Evolutionary conservation across 2,888 invertebrate species (phyloP), one percentile per base, ranked within the genome.

Genomic region (Diarsia dahlii): DNA sequence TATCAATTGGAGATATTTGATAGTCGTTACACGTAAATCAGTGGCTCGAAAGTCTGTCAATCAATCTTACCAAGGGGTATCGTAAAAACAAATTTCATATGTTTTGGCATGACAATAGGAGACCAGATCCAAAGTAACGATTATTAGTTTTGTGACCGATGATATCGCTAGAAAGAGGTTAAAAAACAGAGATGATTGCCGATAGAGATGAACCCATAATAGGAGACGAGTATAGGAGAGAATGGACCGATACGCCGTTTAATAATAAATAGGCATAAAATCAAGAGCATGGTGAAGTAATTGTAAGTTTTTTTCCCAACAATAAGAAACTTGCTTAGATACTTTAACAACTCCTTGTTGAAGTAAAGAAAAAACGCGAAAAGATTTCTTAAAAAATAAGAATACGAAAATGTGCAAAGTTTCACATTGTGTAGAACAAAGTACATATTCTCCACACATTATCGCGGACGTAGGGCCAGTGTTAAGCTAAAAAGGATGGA

Each of bases 401-500:
- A 1, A 46, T 45, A 13, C 4, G 20, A 45, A 64, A 73, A 64
- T 23, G 39, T 45, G 48, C 62, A 62, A 82, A 62, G n/a, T 75
- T 66, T 62, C 39, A 50, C 34, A 46, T 45, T 13, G n/a, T 62
- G 54, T 50, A 48, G 54, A 78, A 71, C 60, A 46, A 56, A 66
- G 62, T 23, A 67, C 58, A 67, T 46, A 60, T 79, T 64, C 54
- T 58, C 34, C 48, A 64, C 67, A 46, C 46, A 60, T 28, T 56
- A 73, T 46, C 68, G 18, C 54, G 45, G 68, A 62, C 71, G 66
- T 71, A 45, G 28, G 63, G 65, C 58, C 46, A 60, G 64, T 52
- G 65, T 62, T 75, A 76, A 79, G 76, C 63, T 82, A 80, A 79
- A 81, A 84, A 87, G 73, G 77, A 80, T 79, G 71, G 81, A 75